A percentile compares a stretch with the other conserved stretches of the same genome.
These are phyloP conservation scores for Phymanthus crucifer DNA, from an alignment of 92 coral and sea anemone genomes.

Conservation along the genomic window DNA sequence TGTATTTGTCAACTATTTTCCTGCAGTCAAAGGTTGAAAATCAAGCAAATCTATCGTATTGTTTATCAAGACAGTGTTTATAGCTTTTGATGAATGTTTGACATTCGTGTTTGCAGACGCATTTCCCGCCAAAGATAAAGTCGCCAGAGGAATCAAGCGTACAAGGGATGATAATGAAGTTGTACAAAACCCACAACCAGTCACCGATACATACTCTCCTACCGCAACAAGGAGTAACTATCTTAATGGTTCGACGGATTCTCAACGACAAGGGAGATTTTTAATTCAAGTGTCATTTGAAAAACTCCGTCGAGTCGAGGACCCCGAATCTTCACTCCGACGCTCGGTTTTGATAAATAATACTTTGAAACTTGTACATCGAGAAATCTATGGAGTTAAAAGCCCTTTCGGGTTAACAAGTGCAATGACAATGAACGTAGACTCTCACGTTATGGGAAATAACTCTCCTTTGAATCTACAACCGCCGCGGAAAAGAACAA, in stretches of 20 bases:
- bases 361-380: slow-evolving; percentile 86
- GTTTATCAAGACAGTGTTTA: slow-evolving; percentile 13
- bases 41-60: slow-evolving; percentile 2
- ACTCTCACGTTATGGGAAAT: slow-evolving; percentile 25
- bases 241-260: slow-evolving; percentile 12
- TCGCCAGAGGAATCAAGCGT: slow-evolving; percentile 27
- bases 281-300: slow-evolving; percentile 86
- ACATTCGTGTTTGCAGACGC: slow-evolving; percentile 23
- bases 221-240: slow-evolving; percentile 23
- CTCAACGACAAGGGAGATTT: slow-evolving; percentile 56
- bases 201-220: slow-evolving; percentile 7
- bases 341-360: slow-evolving; percentile 94
- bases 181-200: slow-evolving; percentile 23
- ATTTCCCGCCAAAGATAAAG: slow-evolving; percentile 28
- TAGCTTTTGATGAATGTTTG: background rate
- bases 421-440: slow-evolving; percentile 39
- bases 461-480: slow-evolving; percentile 11
- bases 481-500: slow-evolving; percentile 26
- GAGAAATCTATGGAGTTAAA: slow-evolving; percentile 77
- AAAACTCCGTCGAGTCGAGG: slow-evolving; percentile 88
- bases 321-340: slow-evolving; percentile 89
- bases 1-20: slow-evolving; percentile 20
- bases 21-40: slow-evolving; percentile 37
- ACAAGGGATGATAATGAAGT: slow-evolving; percentile 18
- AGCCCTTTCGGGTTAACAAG: slow-evolving; percentile 62